phyloP scores from a whole-genome alignment of 2,888 invertebrate species.

The Polyommatus iphigenia region DNA sequence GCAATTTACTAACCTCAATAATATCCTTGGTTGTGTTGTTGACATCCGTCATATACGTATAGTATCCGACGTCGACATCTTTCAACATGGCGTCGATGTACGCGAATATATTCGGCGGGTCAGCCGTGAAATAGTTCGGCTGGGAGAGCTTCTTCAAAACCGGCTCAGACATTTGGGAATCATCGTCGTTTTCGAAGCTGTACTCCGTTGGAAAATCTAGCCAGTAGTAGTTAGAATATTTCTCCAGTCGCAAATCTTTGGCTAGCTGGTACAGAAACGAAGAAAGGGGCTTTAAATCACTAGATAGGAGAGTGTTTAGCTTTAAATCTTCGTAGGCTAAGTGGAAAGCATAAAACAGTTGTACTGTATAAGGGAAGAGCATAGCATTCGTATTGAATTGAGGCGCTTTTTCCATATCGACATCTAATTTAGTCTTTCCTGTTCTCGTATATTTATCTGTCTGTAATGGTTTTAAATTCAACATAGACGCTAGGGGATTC shows the following conservation, averaged over 20 bases:
- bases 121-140: constrained; percentile 81
- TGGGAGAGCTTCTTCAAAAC: constrained; percentile 80
- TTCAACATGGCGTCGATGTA: constrained; percentile 85
- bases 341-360: constrained; percentile 90
- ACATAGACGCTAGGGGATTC: constrained; percentile 62
- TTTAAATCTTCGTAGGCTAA: constrained; percentile 95
- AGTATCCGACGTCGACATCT: constrained; percentile 77
- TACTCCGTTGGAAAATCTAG: constrained; percentile 88
- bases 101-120: constrained; percentile 86
- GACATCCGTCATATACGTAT: constrained; percentile 86
- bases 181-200: constrained; percentile 59
- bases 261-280: constrained; percentile 87
- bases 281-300: constrained; percentile 84
- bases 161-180: constrained; percentile 77
- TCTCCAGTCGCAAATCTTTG: constrained; percentile 85
- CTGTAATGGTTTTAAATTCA: constrained; percentile 57
- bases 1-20: constrained; percentile 81
- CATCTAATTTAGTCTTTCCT: constrained; percentile 39
- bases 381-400: constrained; percentile 83
- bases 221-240: constrained; percentile 90
- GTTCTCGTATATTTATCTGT: constrained; percentile 41
- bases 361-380: constrained; percentile 86
- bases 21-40: constrained; percentile 87
- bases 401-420: constrained; percentile 54
- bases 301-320: constrained; percentile 85